Percentiles rank a stretch among this genome's conserved stretches.
Conservation (phyloP, 1,140 invertebrate genomes). For the Chionoecetes opilio region DNA sequence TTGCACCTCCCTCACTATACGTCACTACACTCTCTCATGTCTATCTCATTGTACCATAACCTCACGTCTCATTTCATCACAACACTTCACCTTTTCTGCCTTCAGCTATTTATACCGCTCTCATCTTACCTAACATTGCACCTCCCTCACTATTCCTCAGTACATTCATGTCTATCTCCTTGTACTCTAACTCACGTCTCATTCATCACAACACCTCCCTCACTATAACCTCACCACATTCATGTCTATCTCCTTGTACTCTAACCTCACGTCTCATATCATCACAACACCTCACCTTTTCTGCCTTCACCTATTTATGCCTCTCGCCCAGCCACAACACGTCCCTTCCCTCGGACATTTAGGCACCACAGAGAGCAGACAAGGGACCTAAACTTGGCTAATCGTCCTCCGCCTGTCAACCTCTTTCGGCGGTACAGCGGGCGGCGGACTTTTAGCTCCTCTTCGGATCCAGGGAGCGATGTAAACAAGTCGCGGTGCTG, state of each 20-base stretch:
- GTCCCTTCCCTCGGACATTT: neutral
- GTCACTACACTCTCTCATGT: neutral
- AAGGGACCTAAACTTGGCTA: conserved; percentile 5
- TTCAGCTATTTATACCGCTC: neutral
- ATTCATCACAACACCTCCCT: neutral
- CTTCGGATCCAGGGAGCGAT: neutral
- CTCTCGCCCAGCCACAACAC: neutral
- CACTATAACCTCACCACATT: neutral
- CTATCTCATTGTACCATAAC: too few relatives aligned
- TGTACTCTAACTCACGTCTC: neutral
- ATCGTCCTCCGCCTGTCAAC: neutral
- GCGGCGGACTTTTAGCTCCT: conserved; percentile 23
- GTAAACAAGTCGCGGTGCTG: neutral
- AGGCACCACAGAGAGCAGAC: neutral
- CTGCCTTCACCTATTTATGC: neutral
- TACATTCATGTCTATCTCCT: too few relatives aligned
- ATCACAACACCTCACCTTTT: neutral
- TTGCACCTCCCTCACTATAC: neutral
- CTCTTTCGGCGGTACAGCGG: conserved; percentile 3
- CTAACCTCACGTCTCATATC: too few relatives aligned
- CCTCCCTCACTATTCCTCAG: neutral
- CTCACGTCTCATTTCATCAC: neutral
- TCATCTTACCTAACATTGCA: neutral
- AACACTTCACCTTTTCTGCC: neutral
- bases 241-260: too few relatives aligned